Base-by-base conservation (phyloP, 2,888 invertebrate genomes). In the Allacma fusca region DNA sequence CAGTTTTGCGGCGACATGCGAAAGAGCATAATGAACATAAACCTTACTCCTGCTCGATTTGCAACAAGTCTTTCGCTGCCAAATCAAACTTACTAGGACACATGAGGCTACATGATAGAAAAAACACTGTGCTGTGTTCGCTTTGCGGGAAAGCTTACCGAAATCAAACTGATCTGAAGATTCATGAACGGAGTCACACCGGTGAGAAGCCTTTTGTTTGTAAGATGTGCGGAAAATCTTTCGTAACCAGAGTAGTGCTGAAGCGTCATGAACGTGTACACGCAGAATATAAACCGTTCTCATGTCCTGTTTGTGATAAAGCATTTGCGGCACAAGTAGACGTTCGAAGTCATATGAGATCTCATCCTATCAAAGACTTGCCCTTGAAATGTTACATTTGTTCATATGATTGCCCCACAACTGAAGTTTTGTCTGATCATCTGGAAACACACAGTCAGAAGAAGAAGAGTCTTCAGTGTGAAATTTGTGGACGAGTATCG, bases 351-450 rank as follows among this genome's bases (percentile, higher is more conserved):
- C 71, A 71, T n/a, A 57, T 71, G 71, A 50, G 59, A 28, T 50
- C 57, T 28, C 71, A 71, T 29, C 71, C 71, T 1, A 71, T 71
- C 59, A 71, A 71, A 59, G 71, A 71, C 21, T 28, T 71, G 7
- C 71, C 71, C 9, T 57, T 71, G 28, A 24, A 50, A 21, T 71
- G 71, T 21, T 71, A 71, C 29, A 57, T 71, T 57, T 71, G 71
- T 21, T 19, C 26, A n/a, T 57, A 71, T 57, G 71, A 71, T 19
- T 71, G 71, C 28, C 13, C 26, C 9, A 57, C 50, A 23, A 71
- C 57, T 16, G 28, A 26, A 16, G 71, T 57, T 13, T 21, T 71
- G 21, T n/a, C 7, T 0, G 24, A 29, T 1, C 71, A 71, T 29
- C 50, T 71, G 50, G 71, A 71, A 19, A 59, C 26, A 9, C 71